These are phyloP conservation scores for Gavialis gangeticus DNA, from an alignment of 2,113 vertebrate species.

Conservation along the genomic window DNA sequence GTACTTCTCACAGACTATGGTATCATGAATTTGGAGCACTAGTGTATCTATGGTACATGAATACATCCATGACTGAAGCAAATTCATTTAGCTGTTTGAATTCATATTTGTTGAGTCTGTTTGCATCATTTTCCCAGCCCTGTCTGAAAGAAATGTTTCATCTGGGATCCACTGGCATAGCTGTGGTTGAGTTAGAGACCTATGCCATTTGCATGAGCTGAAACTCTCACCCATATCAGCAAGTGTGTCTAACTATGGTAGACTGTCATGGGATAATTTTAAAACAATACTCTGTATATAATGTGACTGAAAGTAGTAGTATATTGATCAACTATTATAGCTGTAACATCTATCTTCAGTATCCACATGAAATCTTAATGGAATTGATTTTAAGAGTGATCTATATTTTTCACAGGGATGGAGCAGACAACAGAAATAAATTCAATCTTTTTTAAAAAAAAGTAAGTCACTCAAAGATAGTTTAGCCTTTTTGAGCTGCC, in stretches of 20 bases:
- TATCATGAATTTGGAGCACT: background rate
- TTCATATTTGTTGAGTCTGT: background rate
- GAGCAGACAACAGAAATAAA: background rate
- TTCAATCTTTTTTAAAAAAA: background rate
- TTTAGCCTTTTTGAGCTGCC: background rate
- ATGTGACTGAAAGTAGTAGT: background rate
- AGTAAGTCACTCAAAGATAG: background rate
- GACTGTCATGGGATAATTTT: background rate
- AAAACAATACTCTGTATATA: background rate
- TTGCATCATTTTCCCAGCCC: background rate
- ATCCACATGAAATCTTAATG: conserved; percentile 15
- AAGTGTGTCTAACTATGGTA: background rate
- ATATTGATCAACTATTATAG: background rate
- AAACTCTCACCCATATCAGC: background rate
- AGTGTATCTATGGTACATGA: background rate
- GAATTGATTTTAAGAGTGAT: conserved; percentile 45
- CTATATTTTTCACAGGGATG: conserved; percentile 27
- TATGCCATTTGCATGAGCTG: background rate
- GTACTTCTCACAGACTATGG: background rate
- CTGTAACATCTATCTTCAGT: background rate
- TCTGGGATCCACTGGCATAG: background rate
- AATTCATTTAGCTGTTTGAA: background rate
- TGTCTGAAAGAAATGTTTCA: background rate
- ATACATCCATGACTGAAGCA: background rate
- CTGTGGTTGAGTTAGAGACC: background rate